Evolutionary conservation across 2,113 vertebrate species (phyloP).

Genomic region (Apodemus speciosus): DNA sequence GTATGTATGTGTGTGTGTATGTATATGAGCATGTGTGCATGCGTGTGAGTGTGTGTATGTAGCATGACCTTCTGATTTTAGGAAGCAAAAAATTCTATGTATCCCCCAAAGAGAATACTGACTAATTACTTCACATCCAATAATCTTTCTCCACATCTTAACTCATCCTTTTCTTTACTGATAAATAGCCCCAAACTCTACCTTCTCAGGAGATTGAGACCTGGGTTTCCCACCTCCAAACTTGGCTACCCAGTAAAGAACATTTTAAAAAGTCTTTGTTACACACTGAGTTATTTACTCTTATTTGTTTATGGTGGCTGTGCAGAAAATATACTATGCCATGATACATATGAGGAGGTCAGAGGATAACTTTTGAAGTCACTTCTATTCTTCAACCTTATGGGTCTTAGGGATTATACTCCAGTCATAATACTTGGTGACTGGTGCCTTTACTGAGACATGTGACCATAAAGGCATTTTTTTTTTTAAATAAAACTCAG

Average conservation of each 20-base stretch:
- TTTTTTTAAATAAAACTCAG: neutral
- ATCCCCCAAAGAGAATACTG: neutral
- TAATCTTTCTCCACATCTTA: neutral
- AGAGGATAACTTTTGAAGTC: neutral
- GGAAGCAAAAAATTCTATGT: neutral
- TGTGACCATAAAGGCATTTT: neutral
- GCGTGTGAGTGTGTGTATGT: neutral
- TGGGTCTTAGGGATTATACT: neutral
- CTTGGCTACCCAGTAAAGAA: neutral
- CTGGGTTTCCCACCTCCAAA: neutral
- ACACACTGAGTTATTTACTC: neutral
- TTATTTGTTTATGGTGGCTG: neutral
- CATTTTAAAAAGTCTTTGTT: neutral
- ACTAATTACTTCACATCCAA: neutral
- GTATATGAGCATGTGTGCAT: neutral
- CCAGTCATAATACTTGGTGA: neutral
- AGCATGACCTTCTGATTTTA: neutral
- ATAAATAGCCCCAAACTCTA: neutral
- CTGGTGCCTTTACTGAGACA: neutral
- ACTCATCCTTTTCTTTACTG: neutral
- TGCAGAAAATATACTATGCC: neutral
- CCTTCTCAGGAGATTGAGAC: neutral
- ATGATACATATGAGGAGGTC: neutral
- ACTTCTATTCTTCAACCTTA: neutral
- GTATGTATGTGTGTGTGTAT: neutral